phyloP scores from a whole-genome alignment of 2,797 vertebrate genomes.

The Sarcophilus harrisii region DNA sequence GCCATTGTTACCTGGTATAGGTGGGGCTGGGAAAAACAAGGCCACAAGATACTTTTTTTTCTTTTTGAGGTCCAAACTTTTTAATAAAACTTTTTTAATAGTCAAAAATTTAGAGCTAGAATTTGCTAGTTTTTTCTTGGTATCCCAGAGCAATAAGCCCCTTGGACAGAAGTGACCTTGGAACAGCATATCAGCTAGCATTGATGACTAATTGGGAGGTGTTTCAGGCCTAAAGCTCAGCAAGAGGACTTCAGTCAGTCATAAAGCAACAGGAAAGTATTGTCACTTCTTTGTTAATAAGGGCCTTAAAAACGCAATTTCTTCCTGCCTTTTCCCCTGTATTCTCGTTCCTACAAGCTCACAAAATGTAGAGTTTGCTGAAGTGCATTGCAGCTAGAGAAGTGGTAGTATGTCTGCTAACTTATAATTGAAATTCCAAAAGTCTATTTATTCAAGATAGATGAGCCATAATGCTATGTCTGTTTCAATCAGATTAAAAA shows the following conservation, averaged over 20 bases:
- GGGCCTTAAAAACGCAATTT: neutral
- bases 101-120: neutral
- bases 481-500: neutral
- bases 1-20: neutral
- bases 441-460: neutral
- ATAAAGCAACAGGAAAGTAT: neutral
- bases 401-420: neutral
- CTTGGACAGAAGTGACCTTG: neutral
- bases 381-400: neutral
- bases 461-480: neutral
- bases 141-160: neutral
- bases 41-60: neutral
- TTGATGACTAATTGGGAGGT: conserved; percentile 16
- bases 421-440: neutral
- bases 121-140: neutral
- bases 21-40: neutral
- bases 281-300: neutral
- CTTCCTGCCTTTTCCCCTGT: neutral
- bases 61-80: neutral
- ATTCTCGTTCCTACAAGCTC: neutral
- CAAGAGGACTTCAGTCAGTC: neutral
- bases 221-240: neutral
- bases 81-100: neutral
- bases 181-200: neutral
- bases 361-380: neutral